These are phyloP conservation scores for Thinocorus orbignyianus DNA, from an alignment of 2,113 vertebrate species.

Conservation along the genomic window DNA sequence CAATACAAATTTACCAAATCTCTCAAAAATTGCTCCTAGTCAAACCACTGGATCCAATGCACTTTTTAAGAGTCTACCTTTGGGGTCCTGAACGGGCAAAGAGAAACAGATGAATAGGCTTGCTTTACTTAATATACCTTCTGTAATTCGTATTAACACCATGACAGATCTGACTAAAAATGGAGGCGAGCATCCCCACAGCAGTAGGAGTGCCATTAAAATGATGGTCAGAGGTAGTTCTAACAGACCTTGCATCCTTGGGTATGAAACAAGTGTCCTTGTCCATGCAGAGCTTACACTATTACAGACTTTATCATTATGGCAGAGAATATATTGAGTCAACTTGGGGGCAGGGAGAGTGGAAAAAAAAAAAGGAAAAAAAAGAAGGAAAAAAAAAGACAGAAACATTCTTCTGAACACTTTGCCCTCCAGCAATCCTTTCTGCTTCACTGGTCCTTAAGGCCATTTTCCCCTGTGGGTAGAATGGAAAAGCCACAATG, in stretches of 20 bases:
- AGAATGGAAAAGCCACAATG: not conserved
- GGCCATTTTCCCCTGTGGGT: not conserved
- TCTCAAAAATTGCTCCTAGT: fast-evolving
- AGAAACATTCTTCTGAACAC: not conserved
- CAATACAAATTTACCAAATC: not conserved
- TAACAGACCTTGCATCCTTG: not conserved
- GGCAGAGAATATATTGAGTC: not conserved
- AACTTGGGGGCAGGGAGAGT: not conserved
- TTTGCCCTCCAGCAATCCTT: not conserved
- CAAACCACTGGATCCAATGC: not conserved
- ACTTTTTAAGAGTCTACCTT: not conserved
- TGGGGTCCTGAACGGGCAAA: not conserved
- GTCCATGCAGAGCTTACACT: not conserved
- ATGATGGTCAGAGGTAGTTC: not conserved
- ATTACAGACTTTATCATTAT: not conserved
- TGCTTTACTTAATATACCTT: not conserved
- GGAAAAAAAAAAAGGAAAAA: not conserved
- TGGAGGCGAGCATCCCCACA: fast-evolving
- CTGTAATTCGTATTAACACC: not conserved
- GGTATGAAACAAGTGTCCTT: not conserved
- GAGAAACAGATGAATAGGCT: not conserved
- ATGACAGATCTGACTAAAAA: not conserved
- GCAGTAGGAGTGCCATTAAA: not conserved
- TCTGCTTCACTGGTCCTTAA: not conserved
- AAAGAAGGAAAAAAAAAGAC: not conserved